Evolutionary conservation across 2,113 vertebrate species (phyloP).

Genomic region (Eurystomus gularis): DNA sequence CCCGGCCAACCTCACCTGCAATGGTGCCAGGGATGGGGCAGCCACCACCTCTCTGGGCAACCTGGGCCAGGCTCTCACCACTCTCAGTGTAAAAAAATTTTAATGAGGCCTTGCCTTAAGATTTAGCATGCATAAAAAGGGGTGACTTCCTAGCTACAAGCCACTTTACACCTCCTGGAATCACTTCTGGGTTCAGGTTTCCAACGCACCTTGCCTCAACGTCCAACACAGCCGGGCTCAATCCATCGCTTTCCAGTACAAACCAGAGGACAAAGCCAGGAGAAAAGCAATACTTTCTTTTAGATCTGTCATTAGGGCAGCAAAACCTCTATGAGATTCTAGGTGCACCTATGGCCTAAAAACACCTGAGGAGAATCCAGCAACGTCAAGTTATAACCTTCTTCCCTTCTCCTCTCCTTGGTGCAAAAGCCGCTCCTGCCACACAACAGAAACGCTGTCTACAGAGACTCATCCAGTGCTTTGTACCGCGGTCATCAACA

Average conservation of each 20-base stretch:
- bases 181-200: background rate
- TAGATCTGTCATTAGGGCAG: background rate
- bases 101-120: background rate
- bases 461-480: background rate
- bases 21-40: background rate
- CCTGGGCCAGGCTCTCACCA: background rate
- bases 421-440: background rate
- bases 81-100: background rate
- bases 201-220: background rate
- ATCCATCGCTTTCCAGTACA: background rate
- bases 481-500: background rate
- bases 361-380: background rate
- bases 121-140: background rate
- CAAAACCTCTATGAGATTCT: background rate
- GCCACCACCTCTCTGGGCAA: background rate
- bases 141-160: background rate
- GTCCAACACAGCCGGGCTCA: background rate
- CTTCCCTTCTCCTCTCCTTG: background rate
- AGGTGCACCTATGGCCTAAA: background rate
- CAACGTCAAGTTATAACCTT: background rate
- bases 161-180: background rate
- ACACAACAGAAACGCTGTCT: background rate
- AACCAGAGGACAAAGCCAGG: background rate
- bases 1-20: background rate
- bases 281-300: background rate